phyloP scores from a whole-genome alignment of 2,797 vertebrate genomes.

The Danio albolineatus region DNA sequence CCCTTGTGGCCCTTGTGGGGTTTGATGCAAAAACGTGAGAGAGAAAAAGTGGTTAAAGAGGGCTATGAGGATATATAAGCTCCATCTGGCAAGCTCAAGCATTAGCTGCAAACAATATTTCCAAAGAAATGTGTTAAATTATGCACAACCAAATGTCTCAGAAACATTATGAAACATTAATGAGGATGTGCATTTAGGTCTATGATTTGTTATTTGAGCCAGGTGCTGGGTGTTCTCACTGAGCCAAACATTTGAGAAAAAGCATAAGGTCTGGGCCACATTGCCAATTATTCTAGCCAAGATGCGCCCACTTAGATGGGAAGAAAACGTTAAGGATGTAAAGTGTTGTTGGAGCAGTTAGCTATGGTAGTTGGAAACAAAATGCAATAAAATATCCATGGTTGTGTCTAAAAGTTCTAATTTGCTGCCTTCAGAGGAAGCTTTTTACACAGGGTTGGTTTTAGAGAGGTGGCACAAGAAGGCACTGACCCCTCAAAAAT shows the following conservation, averaged over 20 bases:
- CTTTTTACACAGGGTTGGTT: too few relatives aligned
- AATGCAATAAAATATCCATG: too few relatives aligned
- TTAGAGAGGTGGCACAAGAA: too few relatives aligned
- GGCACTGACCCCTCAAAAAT: too few relatives aligned
- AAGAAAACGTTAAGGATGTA: background rate
- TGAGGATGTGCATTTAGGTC: slow-evolving; percentile 61
- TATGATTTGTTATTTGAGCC: slow-evolving; percentile 52
- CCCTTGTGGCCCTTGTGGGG: slow-evolving; percentile 4
- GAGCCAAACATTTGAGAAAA: slow-evolving; percentile 17
- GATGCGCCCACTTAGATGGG: background rate
- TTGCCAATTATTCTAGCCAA: background rate
- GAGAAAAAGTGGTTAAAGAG: slow-evolving; percentile 14
- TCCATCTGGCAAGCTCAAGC: slow-evolving; percentile 29
- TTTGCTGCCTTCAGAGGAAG: too few relatives aligned
- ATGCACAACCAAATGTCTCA: slow-evolving; percentile 53
- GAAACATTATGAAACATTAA: slow-evolving; percentile 74
- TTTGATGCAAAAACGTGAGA: slow-evolving; percentile 23
- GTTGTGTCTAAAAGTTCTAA: too few relatives aligned
- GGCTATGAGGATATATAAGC: slow-evolving; percentile 15
- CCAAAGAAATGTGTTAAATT: slow-evolving; percentile 58
- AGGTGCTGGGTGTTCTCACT: background rate
- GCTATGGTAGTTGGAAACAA: background rate
- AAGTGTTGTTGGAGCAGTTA: background rate
- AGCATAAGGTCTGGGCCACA: slow-evolving; percentile 13
- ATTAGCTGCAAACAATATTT: slow-evolving; percentile 36